These are phyloP conservation scores for Merops nubicus DNA, from an alignment of 2,113 vertebrate genomes.

Conservation along the genomic window DNA sequence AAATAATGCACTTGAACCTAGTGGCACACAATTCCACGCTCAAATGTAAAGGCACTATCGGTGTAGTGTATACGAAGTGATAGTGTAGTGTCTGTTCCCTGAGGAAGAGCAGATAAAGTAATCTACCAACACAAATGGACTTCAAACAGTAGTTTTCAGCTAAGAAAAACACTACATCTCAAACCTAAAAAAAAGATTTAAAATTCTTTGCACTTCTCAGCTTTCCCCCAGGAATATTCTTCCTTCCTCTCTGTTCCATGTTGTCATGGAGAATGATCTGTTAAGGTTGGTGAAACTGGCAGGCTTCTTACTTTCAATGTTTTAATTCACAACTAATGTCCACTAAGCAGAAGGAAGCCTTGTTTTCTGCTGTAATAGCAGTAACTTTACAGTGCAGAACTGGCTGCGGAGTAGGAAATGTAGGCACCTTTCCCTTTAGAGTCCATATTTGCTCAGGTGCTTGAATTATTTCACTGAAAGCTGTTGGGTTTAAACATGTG, in stretches of 20 bases:
- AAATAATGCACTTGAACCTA: conserved; percentile 14
- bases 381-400: background rate
- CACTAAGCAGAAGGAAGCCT: background rate
- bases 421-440: background rate
- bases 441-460: background rate
- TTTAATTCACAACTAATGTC: background rate
- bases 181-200: background rate
- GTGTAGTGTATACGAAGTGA: conserved; percentile 51
- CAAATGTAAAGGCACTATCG: conserved; percentile 36
- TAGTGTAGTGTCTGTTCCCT: conserved; percentile 58
- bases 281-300: conserved; percentile 6
- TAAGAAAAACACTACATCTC: conserved; percentile 53
- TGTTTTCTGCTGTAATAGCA: background rate
- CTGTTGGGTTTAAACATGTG: background rate
- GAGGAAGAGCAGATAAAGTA: conserved; percentile 65
- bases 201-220: conserved; percentile 52
- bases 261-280: conserved; percentile 24
- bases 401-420: background rate
- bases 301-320: conserved; percentile 32
- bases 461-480: background rate
- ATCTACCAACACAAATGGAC: conserved; percentile 58
- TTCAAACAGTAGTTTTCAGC: conserved; percentile 61
- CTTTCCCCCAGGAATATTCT: conserved; percentile 60
- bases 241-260: conserved; percentile 57
- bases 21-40: background rate